Base-by-base conservation (phyloP, 1,140 invertebrate genomes). In the Lanistes nyassanus region DNA sequence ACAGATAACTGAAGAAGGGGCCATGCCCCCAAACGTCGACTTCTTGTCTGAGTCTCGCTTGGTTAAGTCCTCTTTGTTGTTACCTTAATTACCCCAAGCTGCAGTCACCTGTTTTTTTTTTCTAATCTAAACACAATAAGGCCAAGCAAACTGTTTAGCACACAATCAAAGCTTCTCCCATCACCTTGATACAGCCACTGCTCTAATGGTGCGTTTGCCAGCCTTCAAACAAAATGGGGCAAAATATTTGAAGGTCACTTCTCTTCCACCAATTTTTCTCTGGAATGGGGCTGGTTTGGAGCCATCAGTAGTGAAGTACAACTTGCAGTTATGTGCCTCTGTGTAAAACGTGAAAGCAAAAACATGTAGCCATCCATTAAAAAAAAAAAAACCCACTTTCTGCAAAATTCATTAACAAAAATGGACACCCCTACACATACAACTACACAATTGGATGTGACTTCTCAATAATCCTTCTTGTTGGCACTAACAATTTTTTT, bases 281-380 rank as follows among this genome's bases (percentile, higher is more conserved):
- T 89, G 83, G 71, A 88, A 88, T 26, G 88, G 88, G 70, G 79
- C 81, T 51, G 89, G 89, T 75, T 89, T 89, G 16, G 84, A 85
- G 13, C 89, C 88, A 86, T 90, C 87, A 36, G 88, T 88, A 5
- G 88, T 89, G 76, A 90, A 90, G 71, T 85, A 90, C 53, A 90
- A 82, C 75, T 85, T 88, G 71, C 84, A 85, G 60, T 84, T 81
- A 70, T 83, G 83, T 62, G 85, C 85, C 60, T 89, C 89, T 90
- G 77, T 55, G 42, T 71, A 34, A 60, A n/a, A 9, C 31, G 6
- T n/a, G n/a, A 9, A 60, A 7, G 7, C 21, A 26, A 60, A n/a
- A 29, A 26, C 36, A 51, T 68, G 36, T 47, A 42, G 23, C 23
- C 37, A 36, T 36, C 13, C 31, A 64, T 39, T 53, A 3, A 42